These are phyloP conservation scores for Poecilia latipinna DNA, from an alignment of 2,113 vertebrate species.

Conservation along the genomic window DNA sequence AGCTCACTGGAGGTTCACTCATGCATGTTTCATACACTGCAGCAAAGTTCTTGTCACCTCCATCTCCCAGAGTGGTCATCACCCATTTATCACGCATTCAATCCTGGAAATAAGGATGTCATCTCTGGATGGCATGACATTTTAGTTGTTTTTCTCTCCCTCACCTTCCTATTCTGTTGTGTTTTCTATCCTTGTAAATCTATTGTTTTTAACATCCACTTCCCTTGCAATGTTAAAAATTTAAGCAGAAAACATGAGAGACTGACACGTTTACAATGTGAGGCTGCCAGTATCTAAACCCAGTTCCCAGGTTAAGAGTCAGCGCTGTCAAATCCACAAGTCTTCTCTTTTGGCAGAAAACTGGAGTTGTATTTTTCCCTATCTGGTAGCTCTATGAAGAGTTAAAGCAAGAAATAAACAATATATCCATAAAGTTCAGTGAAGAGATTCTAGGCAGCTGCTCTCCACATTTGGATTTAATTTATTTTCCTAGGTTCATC, in stretches of 20 bases:
- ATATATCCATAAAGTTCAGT: too few species aligned
- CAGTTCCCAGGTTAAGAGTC: neutral
- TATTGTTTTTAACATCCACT: neutral
- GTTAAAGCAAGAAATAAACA: neutral
- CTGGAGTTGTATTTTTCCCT: too few species aligned
- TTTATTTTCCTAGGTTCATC: too few species aligned
- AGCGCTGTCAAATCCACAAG: too few species aligned
- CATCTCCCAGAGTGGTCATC: conserved; percentile 19
- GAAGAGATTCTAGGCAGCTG: too few species aligned
- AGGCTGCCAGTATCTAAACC: neutral
- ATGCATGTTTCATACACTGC: conserved; percentile 63
- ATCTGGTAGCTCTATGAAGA: too few species aligned
- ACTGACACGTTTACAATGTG: neutral
- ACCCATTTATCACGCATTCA: neutral
- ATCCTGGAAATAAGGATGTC: conserved; percentile 20
- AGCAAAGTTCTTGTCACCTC: conserved; percentile 40
- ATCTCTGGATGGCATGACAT: conserved; percentile 16
- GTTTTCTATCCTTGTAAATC: neutral
- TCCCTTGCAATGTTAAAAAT: neutral
- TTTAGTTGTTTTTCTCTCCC: neutral
- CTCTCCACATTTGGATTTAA: too few species aligned
- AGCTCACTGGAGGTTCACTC: conserved; percentile 27
- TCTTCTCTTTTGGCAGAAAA: too few species aligned
- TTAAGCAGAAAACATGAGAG: neutral
- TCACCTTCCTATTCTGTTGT: neutral